Conservation (phyloP, 2,797 vertebrate genomes). For the Sebastes itinus region DNA sequence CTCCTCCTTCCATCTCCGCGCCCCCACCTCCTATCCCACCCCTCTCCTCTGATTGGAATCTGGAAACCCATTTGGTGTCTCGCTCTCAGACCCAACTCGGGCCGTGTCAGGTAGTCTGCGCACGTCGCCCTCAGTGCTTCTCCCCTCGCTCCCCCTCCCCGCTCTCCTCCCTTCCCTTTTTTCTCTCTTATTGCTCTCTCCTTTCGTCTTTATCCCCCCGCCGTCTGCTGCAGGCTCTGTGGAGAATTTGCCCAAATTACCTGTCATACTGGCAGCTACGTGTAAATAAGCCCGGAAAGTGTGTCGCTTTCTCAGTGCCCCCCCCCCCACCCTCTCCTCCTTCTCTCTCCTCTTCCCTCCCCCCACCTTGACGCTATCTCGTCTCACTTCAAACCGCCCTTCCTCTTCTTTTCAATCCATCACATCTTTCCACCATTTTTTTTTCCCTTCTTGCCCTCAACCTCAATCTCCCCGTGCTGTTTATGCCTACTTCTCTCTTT, state of each 20-base stretch:
- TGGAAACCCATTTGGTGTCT: conserved; percentile 79
- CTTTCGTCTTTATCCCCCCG: conserved; percentile 77
- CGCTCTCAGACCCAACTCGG: conserved; percentile 66
- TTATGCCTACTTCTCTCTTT: conserved; percentile 36
- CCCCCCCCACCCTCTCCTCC: not conserved
- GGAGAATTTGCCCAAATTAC: conserved; percentile 88
- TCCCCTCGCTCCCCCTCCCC: conserved; percentile 8
- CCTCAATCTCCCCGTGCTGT: conserved; percentile 55
- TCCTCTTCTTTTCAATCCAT: conserved; percentile 64
- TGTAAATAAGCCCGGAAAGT: conserved; percentile 85
- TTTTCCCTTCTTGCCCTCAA: conserved; percentile 36
- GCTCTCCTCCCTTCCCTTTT: conserved; percentile 25
- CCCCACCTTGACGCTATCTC: conserved; percentile 38
- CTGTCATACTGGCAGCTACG: conserved; percentile 85
- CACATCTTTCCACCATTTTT: conserved; percentile 47
- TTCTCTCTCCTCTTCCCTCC: not conserved
- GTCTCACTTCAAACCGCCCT: conserved; percentile 61
- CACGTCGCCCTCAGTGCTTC: conserved; percentile 63
- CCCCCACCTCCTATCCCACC: conserved; percentile 39
- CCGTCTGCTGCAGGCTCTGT: conserved; percentile 81
- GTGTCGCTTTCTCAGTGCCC: conserved; percentile 65
- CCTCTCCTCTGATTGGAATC: conserved; percentile 80
- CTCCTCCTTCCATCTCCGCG: conserved; percentile 36
- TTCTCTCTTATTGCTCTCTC: conserved; percentile 65
- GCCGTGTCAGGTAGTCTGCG: conserved; percentile 74